A percentile compares a stretch with the other conserved stretches of the same genome.
phyloP scores from a whole-genome alignment of 2,888 invertebrate species.

The Euphydryas editha region DNA sequence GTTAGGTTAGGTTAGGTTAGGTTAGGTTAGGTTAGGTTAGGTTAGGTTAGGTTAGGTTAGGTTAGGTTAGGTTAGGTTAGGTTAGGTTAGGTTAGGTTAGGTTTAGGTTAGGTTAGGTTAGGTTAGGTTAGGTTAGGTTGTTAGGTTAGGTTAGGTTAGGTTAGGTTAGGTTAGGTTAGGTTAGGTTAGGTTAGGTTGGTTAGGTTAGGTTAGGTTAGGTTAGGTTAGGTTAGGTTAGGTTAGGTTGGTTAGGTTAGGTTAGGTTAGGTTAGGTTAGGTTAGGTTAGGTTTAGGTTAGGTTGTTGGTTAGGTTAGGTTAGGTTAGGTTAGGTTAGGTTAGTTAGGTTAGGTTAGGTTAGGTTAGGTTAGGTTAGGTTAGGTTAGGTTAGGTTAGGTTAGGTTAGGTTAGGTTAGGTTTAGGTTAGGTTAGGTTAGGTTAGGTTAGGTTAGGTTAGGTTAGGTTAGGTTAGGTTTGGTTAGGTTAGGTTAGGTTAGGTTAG shows the following conservation, averaged over 20 bases:
- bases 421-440: too few relatives aligned
- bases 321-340: constrained; percentile 9
- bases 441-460: too few relatives aligned
- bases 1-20: constrained; percentile 44
- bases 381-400: constrained; percentile 14
- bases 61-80: constrained; percentile 44
- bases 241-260: constrained; percentile 19
- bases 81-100: constrained; percentile 16
- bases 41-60: constrained; percentile 45
- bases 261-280: not conserved
- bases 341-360: constrained; percentile 19
- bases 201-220: constrained; percentile 21
- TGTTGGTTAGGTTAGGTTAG: constrained; percentile 4
- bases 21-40: constrained; percentile 44
- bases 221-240: constrained; percentile 21
- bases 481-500: too few relatives aligned
- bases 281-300: constrained; percentile 14
- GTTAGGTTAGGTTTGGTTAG: too few relatives aligned
- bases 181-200: constrained; percentile 17
- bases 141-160: constrained; percentile 17
- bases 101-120: constrained; percentile 18
- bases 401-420: constrained; percentile 2
- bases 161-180: constrained; percentile 17
- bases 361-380: constrained; percentile 21
- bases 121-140: constrained; percentile 17